These are phyloP conservation scores for Mesoligia furuncula DNA, from an alignment of 2,888 invertebrate species.

Conservation along the genomic window DNA sequence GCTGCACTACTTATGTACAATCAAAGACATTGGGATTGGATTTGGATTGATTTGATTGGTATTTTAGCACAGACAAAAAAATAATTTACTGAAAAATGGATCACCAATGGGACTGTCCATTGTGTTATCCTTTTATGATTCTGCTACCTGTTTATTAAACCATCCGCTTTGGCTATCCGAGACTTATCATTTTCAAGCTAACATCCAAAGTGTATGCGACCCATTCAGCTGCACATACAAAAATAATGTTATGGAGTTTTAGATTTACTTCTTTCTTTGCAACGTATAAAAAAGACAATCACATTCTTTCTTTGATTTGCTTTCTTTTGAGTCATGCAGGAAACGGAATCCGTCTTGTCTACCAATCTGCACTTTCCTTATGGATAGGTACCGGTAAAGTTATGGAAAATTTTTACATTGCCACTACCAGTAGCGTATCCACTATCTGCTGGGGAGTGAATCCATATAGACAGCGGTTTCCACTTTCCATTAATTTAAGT, in stretches of 20 bases:
- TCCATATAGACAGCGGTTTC: neutral
- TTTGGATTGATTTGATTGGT: too few species aligned
- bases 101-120: too few species aligned
- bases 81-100: too few species aligned
- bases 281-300: neutral
- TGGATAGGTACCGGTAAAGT: neutral
- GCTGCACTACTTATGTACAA: too few species aligned
- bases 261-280: neutral
- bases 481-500: constrained; percentile 1
- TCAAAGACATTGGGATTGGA: too few species aligned
- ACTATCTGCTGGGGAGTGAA: accelerated
- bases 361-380: too few species aligned
- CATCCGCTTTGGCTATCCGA: neutral
- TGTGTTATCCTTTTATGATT: too few species aligned
- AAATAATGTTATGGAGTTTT: neutral
- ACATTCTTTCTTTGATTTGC: neutral
- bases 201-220: neutral
- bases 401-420: neutral
- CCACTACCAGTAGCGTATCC: neutral
- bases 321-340: neutral
- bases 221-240: neutral
- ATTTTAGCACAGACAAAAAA: too few species aligned
- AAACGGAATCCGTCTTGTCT: too few species aligned
- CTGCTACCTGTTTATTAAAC: too few species aligned
- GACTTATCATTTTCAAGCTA: neutral